Percentiles rank a stretch among this genome's conserved stretches.
These are phyloP conservation scores for Tapera naevia DNA, from an alignment of 2,797 vertebrate species.

Conservation along the genomic window DNA sequence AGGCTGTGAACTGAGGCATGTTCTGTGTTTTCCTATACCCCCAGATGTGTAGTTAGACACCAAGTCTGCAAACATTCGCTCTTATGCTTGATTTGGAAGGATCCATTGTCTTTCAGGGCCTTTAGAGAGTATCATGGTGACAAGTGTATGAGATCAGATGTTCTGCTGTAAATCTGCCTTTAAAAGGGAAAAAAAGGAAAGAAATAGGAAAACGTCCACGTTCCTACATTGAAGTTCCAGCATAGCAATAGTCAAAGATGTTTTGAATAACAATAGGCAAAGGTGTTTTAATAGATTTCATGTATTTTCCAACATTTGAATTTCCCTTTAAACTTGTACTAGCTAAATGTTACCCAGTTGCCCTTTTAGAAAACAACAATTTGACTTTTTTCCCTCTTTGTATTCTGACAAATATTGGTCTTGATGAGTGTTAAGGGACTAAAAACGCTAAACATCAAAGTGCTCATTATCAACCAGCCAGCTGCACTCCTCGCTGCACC, in stretches of 20 bases:
- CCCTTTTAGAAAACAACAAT: conserved; percentile 65
- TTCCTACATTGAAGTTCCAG: conserved; percentile 33
- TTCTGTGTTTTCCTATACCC: background rate
- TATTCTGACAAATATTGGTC: conserved; percentile 66
- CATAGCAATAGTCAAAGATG: conserved; percentile 9
- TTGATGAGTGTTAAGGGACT: conserved; percentile 64
- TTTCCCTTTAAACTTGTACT: conserved; percentile 62
- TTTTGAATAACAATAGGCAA: conserved; percentile 31
- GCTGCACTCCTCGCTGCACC: conserved; percentile 48
- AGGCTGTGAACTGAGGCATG: background rate
- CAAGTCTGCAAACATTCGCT: background rate
- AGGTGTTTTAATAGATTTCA: conserved; percentile 19
- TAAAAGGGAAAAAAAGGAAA: conserved; percentile 1
- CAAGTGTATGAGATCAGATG: conserved; percentile 31
- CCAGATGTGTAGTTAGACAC: background rate
- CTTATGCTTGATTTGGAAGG: background rate
- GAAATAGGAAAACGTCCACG: background rate
- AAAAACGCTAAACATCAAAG: conserved; percentile 61
- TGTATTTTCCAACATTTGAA: conserved; percentile 25
- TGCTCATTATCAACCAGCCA: conserved; percentile 70
- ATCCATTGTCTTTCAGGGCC: conserved; percentile 20
- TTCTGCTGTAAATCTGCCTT: conserved; percentile 2
- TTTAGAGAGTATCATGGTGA: conserved; percentile 25
- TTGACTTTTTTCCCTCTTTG: conserved; percentile 48
- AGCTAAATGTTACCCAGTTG: conserved; percentile 41